Base-by-base conservation (phyloP, 2,888 invertebrate genomes). In the Apamea anceps region DNA sequence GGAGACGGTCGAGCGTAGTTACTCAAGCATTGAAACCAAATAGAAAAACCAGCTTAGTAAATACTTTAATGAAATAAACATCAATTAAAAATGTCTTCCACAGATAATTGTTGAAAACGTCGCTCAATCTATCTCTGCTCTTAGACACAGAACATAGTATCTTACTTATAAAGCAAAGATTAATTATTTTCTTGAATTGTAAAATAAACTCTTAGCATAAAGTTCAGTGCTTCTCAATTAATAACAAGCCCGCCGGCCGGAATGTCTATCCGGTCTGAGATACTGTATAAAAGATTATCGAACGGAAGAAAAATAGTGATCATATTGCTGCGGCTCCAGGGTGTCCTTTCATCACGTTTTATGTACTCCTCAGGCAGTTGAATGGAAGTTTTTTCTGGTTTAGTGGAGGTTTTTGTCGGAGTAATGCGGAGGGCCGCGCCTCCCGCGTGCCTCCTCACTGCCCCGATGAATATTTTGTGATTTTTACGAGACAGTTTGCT, bases 321-420 rank as follows among this genome's bases (percentile, higher is more conserved):
- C 90, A 90, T 91, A 91, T 92, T 87, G 88, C 87, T 87, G 88
- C 81, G 89, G 87, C 87, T 88, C 89, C 88, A 86, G 91, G 92
- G 90, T 91, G 91, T 90, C 92, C 90, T 92, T 94, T 93, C 92
- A 92, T 92, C 92, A 91, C 92, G 90, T 92, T 94, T 93, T 93
- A 92, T 92, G 91, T 93, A 92, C 91, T 92, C 88, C 89, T 93
- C 88, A 90, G 92, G 91, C 87, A 90, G 91, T 91, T 92, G 91
- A 93, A 94, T 92, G 88, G 91, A 92, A 92, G 86, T 93, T 94
- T 93, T 94, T 93, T 92, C 91, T 93, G 91, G 91, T 92, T 92
- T 92, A 92, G 89, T 90, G 88, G 83, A 90, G 92, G 89, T 92
- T 93, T 92, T 91, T 91, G 90, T 91, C 87, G 89, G 84, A 88